A percentile compares a stretch with the other conserved stretches of the same genome.
These are phyloP conservation scores for Epizoanthus fatuus DNA, from an alignment of 92 coral and sea anemone genomes.

Conservation along the genomic window DNA sequence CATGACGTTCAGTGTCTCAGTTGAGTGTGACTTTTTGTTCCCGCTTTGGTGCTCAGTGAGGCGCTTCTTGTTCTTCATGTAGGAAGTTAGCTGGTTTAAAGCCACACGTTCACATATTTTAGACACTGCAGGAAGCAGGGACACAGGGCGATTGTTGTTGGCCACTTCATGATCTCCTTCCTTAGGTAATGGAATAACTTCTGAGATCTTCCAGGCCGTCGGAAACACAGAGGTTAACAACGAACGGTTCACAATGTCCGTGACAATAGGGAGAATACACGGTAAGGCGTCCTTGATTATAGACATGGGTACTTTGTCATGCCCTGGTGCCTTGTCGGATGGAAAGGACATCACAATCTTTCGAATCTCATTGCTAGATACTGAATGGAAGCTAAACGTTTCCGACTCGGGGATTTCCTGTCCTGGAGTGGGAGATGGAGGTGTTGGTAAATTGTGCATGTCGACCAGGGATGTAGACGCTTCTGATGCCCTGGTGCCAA, in stretches of 20 bases:
- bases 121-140: too few species aligned
- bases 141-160: too few species aligned
- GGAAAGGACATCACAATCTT: conserved; percentile 13
- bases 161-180: too few species aligned
- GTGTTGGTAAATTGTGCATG: neutral
- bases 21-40: conserved; percentile 16
- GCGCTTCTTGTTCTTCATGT: conserved; percentile 9
- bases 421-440: neutral
- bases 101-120: neutral
- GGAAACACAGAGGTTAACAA: conserved; percentile 34
- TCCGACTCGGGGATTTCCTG: too few species aligned
- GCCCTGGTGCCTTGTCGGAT: neutral
- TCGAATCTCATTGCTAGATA: conserved; percentile 7
- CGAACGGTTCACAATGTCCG: conserved; percentile 38
- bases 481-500: conserved; percentile 25
- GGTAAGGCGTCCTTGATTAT: too few species aligned
- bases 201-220: conserved; percentile 42
- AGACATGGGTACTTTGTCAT: too few species aligned
- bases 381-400: neutral
- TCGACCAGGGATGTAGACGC: neutral
- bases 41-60: conserved; percentile 13
- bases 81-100: conserved; percentile 19
- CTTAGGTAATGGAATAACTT: too few species aligned
- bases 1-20: too few species aligned
- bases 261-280: conserved; percentile 33